phyloP scores from a whole-genome alignment of 2,888 invertebrate species.

The Mythimna albipuncta region DNA sequence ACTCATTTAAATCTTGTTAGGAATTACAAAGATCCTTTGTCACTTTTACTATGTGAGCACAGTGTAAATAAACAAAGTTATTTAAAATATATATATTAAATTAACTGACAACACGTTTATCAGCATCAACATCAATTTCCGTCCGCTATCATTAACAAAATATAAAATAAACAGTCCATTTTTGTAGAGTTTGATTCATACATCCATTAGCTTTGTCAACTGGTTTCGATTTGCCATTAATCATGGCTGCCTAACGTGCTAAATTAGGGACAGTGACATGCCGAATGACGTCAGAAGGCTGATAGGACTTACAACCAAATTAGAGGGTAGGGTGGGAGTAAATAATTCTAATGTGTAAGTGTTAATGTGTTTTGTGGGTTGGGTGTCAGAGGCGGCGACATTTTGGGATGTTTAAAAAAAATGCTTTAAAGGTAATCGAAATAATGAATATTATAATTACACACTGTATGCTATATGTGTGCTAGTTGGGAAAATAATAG shows the following conservation, averaged over 20 bases:
- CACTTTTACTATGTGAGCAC: no score
- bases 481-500: no score
- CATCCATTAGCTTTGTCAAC: constrained; percentile 48
- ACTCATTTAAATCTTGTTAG: no score
- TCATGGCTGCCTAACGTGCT: constrained; percentile 56
- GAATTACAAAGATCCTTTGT: no score
- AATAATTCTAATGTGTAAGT: constrained; percentile 49
- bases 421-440: no score
- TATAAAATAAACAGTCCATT: constrained; percentile 29
- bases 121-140: background rate
- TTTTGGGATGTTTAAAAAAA: no score
- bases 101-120: background rate
- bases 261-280: constrained; percentile 43
- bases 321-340: constrained; percentile 42
- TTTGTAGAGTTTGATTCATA: constrained; percentile 41
- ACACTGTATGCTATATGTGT: no score
- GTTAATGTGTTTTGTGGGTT: constrained; percentile 26
- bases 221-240: constrained; percentile 55
- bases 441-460: no score
- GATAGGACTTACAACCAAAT: constrained; percentile 38
- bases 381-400: constrained; percentile 7
- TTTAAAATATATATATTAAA: no score
- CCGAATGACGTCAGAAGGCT: constrained; percentile 57
- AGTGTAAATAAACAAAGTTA: no score
- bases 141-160: constrained; percentile 12